Percentiles rank a stretch among this genome's conserved stretches.
Conservation (phyloP, 2,888 invertebrate genomes). For the Platypus cylindrus region DNA sequence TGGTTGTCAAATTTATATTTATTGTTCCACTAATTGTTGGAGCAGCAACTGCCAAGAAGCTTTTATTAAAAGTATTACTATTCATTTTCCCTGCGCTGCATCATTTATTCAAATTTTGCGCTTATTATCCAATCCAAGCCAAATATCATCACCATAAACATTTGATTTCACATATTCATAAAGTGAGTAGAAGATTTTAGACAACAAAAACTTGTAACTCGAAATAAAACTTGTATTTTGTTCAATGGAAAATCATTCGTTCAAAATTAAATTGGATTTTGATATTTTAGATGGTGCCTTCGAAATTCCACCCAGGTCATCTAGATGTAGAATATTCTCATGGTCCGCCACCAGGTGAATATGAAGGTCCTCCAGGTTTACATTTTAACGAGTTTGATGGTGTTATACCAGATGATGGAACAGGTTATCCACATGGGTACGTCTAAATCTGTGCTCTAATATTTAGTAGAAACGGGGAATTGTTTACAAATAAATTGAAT, state of each 20-base stretch:
- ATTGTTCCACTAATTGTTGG: slow-evolving; percentile 67
- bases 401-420: slow-evolving; percentile 12
- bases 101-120: slow-evolving; percentile 74
- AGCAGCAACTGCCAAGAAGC: slow-evolving; percentile 70
- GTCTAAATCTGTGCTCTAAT: too few relatives aligned
- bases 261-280: neutral
- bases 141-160: slow-evolving; percentile 54
- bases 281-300: slow-evolving; percentile 10
- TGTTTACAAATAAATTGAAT: too few relatives aligned
- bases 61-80: slow-evolving; percentile 64
- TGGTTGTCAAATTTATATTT: slow-evolving; percentile 69
- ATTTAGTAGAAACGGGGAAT: too few relatives aligned
- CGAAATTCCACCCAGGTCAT: slow-evolving; percentile 16
- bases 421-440: slow-evolving; percentile 13
- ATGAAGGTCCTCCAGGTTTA: slow-evolving; percentile 7
- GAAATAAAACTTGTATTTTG: neutral
- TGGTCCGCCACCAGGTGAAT: slow-evolving; percentile 17
- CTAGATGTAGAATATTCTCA: slow-evolving; percentile 18
- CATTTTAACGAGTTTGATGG: slow-evolving; percentile 11
- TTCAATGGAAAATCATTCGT: neutral
- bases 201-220: neutral
- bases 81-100: slow-evolving; percentile 73
- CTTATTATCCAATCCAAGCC: slow-evolving; percentile 62
- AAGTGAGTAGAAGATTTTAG: too few relatives aligned
- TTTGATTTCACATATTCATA: slow-evolving; percentile 22